phyloP scores from a whole-genome alignment of 2,888 invertebrate genomes.

The Erebia palarica region DNA sequence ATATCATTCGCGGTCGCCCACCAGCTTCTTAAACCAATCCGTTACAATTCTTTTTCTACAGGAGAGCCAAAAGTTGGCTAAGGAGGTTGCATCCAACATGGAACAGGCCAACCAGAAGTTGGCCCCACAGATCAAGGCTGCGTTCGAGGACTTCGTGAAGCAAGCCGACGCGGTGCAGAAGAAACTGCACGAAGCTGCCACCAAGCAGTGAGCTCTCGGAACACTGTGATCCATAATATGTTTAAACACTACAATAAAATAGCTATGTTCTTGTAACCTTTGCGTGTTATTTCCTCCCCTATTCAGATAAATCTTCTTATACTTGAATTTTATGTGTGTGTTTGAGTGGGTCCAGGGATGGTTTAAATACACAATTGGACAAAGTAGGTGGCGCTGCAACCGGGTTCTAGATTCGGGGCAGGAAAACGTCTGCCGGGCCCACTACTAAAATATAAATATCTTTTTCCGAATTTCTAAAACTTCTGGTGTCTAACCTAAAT shows the following conservation, averaged over 20 bases:
- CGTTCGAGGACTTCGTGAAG: constrained; percentile 69
- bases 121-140: constrained; percentile 67
- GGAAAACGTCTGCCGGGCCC: too few relatives aligned
- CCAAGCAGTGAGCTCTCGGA: constrained; percentile 54
- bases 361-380: too few relatives aligned
- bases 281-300: constrained; percentile 4
- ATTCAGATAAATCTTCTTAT: neutral
- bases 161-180: constrained; percentile 63
- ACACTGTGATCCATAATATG: constrained; percentile 20
- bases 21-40: neutral
- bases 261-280: constrained; percentile 17
- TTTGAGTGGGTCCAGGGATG: too few relatives aligned
- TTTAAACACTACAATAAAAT: constrained; percentile 21
- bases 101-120: constrained; percentile 68
- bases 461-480: too few relatives aligned
- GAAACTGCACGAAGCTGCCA: constrained; percentile 71
- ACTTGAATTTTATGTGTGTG: too few relatives aligned
- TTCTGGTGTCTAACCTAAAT: too few relatives aligned
- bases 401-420: too few relatives aligned
- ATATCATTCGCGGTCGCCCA: too few relatives aligned
- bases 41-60: constrained; percentile 37
- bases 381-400: too few relatives aligned
- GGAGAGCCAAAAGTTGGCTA: constrained; percentile 67
- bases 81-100: constrained; percentile 60
- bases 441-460: too few relatives aligned